These are phyloP conservation scores for Camponotus vicinus DNA, from an alignment of 1,140 invertebrate genomes.

Conservation along the genomic window DNA sequence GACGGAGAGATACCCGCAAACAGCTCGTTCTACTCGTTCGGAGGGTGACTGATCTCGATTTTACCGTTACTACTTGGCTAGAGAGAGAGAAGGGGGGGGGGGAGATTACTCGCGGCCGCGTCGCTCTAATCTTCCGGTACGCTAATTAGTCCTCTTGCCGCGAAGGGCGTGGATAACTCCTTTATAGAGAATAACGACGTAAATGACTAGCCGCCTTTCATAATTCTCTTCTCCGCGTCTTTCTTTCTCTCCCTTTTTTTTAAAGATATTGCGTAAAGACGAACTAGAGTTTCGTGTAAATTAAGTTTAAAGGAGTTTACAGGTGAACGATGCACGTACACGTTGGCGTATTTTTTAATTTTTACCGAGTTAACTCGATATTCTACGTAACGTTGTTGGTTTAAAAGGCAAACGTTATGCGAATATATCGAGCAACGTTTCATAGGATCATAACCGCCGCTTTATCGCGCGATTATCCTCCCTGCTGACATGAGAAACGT, in stretches of 20 bases:
- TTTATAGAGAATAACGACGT: constrained; percentile 41
- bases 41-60: constrained; percentile 60
- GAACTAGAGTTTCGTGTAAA: constrained; percentile 34
- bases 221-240: constrained; percentile 18
- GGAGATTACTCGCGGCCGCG: constrained; percentile 12
- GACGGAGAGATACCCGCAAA: neutral
- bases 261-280: constrained; percentile 23
- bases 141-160: constrained; percentile 64
- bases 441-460: constrained; percentile 14
- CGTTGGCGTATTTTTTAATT: neutral
- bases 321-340: neutral
- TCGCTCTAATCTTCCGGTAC: constrained; percentile 65
- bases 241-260: neutral
- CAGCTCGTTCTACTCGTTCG: constrained; percentile 46
- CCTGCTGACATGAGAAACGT: constrained; percentile 28
- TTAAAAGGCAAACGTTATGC: constrained; percentile 6
- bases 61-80: constrained; percentile 66
- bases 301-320: constrained; percentile 27
- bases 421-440: neutral
- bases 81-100: constrained; percentile 26
- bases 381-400: neutral
- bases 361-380: neutral
- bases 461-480: constrained; percentile 42
- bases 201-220: constrained; percentile 24
- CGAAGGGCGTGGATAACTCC: constrained; percentile 42